phyloP scores from a whole-genome alignment of 2,888 invertebrate genomes.

The Polymixis lichenea region DNA sequence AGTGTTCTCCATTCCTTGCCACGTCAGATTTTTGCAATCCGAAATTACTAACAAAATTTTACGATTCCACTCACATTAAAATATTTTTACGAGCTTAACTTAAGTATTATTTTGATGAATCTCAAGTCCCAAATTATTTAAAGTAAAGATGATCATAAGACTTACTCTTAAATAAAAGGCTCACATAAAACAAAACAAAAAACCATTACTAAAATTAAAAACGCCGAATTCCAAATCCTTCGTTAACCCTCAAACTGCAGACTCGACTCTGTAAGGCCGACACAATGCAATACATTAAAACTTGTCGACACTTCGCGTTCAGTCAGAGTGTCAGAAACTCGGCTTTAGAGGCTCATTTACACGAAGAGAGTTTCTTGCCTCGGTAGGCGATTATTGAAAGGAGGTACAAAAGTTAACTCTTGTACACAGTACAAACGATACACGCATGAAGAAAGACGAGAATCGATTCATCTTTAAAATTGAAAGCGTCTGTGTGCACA shows the following conservation, averaged over 20 bases:
- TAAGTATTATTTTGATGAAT: neutral
- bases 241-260: slow-evolving; percentile 18
- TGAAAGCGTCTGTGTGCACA: neutral
- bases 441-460: neutral
- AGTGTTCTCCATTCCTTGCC: neutral
- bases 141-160: neutral
- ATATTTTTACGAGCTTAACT: neutral
- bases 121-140: neutral
- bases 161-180: neutral
- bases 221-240: slow-evolving; percentile 6
- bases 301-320: slow-evolving; percentile 40
- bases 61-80: neutral
- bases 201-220: slow-evolving; percentile 36
- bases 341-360: slow-evolving; percentile 15
- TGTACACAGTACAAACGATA: neutral
- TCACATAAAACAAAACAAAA: slow-evolving; percentile 5
- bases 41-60: neutral
- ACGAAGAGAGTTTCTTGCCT: neutral
- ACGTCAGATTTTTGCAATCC: neutral
- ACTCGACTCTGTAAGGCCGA: slow-evolving; percentile 4
- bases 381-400: neutral
- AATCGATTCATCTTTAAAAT: neutral
- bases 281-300: slow-evolving; percentile 59
- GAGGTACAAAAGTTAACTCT: neutral
- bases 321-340: slow-evolving; percentile 23